Evolutionary conservation across 2,113 vertebrate species (phyloP), one percentile per base, ranked within the genome.

Genomic region (Pterocles orientalis): DNA sequence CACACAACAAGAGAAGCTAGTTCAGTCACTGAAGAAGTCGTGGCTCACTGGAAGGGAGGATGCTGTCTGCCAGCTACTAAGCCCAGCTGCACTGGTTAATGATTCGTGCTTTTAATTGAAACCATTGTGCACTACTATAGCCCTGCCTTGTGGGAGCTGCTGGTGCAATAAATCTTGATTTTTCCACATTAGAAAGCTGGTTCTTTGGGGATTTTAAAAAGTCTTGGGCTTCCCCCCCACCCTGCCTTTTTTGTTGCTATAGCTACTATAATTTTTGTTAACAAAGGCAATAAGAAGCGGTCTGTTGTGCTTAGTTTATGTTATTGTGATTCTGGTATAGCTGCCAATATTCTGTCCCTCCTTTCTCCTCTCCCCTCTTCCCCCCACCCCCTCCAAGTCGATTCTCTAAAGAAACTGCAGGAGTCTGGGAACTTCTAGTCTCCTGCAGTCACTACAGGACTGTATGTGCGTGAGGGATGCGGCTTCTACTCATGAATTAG

Each of bases 91-190:
- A 45, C 20, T 62, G 71, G 65, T 89, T 96, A 92, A 91, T 90
- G 86, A 88, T 95, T 82, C 2, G 9, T 94, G 85, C 51, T 85
- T 92, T 91, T 96, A 94, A 96, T 50, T 94, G 86, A 92, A 95
- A 92, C 58, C 77, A 66, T 61, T 84, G 83, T 93, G 70, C 43
- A 60, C 29, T 73, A 28, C 83, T 95, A 47, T 47, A 91, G 65
- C 39, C 51, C 29, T 88, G 84, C 70, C 77, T 85, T 70, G n/a
- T 65, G 81, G 72, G 93, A 95, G 83, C 87, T 91, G 69, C 57
- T 95, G 87, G 36, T 87, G 75, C 86, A 66, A 80, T 91, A 88
- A 75, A 73, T 94, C 58, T 82, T 93, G 76, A 53, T 78, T 81
- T 95, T 94, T 94, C 51, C 48, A 47, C 92, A 33, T 90, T 76